Evolutionary conservation across 2,113 vertebrate genomes (phyloP).

Genomic region (Nymphicus hollandicus): DNA sequence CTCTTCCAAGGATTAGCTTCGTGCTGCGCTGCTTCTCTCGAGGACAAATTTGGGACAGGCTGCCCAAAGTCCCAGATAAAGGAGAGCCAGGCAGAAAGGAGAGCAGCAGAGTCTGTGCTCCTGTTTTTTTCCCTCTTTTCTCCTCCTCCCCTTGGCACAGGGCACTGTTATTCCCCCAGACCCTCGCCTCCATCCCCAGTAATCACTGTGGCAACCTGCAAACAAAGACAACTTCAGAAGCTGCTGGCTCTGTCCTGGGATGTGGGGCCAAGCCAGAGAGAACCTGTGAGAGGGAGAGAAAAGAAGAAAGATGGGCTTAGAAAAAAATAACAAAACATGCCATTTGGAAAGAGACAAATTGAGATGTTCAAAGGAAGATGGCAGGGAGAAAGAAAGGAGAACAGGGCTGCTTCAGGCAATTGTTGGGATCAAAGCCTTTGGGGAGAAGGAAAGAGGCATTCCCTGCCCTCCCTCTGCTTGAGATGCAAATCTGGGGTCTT

Average conservation of each 20-base stretch:
- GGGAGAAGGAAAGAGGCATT: slow-evolving; percentile 37
- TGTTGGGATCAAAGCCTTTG: slow-evolving; percentile 39
- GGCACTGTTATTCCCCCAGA: background rate
- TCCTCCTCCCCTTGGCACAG: slow-evolving; percentile 26
- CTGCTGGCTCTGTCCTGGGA: slow-evolving; percentile 13
- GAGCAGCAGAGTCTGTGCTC: background rate
- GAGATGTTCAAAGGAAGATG: slow-evolving; percentile 65
- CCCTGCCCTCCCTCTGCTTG: slow-evolving; percentile 39
- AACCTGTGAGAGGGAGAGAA: slow-evolving; percentile 15
- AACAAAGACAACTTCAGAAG: slow-evolving; percentile 30
- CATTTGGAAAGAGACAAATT: slow-evolving; percentile 45
- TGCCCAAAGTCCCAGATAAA: background rate
- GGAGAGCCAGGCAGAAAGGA: background rate
- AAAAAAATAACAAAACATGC: background rate
- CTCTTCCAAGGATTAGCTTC: background rate
- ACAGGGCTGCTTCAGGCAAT: background rate
- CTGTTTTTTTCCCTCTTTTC: background rate
- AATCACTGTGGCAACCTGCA: slow-evolving; percentile 13
- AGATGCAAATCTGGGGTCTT: slow-evolving; percentile 54
- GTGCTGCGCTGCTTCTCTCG: background rate
- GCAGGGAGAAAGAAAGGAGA: slow-evolving; percentile 25
- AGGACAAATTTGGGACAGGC: slow-evolving; percentile 30
- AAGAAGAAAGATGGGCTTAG: slow-evolving; percentile 39
- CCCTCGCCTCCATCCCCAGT: background rate
- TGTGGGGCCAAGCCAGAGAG: background rate